phyloP scores from a whole-genome alignment of 2,113 vertebrate genomes.

The Takifugu flavidus region DNA sequence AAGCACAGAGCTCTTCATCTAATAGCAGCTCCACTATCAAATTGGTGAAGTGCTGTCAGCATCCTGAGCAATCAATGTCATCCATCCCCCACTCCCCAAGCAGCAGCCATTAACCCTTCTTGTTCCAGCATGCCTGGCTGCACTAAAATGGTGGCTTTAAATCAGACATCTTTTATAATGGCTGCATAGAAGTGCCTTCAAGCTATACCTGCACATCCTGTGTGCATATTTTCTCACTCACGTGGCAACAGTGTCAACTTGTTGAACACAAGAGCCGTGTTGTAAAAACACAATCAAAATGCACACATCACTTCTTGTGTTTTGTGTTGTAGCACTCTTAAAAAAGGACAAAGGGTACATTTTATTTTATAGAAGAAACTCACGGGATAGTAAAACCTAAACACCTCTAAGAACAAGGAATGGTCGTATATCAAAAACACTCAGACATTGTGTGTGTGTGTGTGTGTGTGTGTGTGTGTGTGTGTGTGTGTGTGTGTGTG shows the following conservation, averaged over 20 bases:
- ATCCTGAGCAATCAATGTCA: conserved; percentile 72
- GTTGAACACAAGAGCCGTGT: background rate
- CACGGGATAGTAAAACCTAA: too few species aligned
- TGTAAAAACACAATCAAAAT: too few species aligned
- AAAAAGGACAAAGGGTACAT: too few species aligned
- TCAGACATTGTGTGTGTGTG: too few species aligned
- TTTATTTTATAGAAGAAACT: too few species aligned
- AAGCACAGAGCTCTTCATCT: conserved; percentile 60
- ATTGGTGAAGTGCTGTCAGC: conserved; percentile 74
- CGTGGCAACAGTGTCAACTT: background rate
- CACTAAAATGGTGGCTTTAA: conserved; percentile 69
- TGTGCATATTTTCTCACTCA: background rate
- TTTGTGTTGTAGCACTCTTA: too few species aligned
- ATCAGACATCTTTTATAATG: conserved; percentile 64
- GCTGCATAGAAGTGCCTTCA: conserved; percentile 52
- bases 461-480: too few species aligned
- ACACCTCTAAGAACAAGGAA: too few species aligned
- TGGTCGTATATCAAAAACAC: too few species aligned
- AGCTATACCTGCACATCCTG: conserved; percentile 17
- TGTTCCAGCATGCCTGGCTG: conserved; percentile 65
- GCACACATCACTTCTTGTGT: too few species aligned
- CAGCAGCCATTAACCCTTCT: conserved; percentile 72
- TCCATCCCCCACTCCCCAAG: conserved; percentile 63
- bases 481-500: too few species aligned
- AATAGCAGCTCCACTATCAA: conserved; percentile 67